Conservation (phyloP, 2,888 invertebrate genomes). For the Lochmaea capreae region DNA sequence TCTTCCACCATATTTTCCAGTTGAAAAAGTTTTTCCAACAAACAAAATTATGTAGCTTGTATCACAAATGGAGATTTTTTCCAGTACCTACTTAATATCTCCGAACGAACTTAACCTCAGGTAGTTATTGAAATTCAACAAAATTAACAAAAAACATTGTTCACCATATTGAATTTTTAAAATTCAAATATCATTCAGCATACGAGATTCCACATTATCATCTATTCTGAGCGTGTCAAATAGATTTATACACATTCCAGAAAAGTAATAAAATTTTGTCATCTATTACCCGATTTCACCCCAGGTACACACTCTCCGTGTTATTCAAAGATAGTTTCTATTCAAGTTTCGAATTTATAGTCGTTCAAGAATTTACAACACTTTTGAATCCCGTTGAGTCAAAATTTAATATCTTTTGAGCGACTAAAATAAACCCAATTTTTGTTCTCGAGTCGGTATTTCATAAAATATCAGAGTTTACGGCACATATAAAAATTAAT, state of each 20-base stretch:
- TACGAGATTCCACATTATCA: slow-evolving; percentile 7
- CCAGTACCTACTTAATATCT: no score
- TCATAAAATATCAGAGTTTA: background rate
- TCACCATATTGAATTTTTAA: background rate
- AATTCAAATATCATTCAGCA: background rate
- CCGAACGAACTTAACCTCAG: no score
- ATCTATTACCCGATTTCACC: slow-evolving; percentile 27
- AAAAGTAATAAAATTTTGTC: slow-evolving; percentile 30
- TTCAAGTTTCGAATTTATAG: slow-evolving; percentile 25
- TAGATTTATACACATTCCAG: slow-evolving; percentile 26
- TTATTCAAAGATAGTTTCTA: slow-evolving; percentile 30
- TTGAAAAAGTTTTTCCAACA: no score
- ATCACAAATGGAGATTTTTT: no score
- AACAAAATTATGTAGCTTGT: no score
- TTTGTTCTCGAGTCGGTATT: background rate
- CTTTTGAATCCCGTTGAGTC: slow-evolving; percentile 25
- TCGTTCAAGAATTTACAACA: slow-evolving; percentile 24
- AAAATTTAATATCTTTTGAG: slow-evolving; percentile 9
- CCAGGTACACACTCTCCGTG: slow-evolving; percentile 21
- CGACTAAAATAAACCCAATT: slow-evolving; percentile 17
- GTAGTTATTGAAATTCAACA: no score
- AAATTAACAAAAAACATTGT: no score
- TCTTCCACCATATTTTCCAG: no score
- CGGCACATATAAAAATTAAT: background rate
- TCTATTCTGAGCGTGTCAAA: slow-evolving; percentile 19